Percentiles rank a stretch among this genome's conserved stretches.
phyloP scores from a whole-genome alignment of 2,888 invertebrate genomes.

The Platycnemis pennipes region DNA sequence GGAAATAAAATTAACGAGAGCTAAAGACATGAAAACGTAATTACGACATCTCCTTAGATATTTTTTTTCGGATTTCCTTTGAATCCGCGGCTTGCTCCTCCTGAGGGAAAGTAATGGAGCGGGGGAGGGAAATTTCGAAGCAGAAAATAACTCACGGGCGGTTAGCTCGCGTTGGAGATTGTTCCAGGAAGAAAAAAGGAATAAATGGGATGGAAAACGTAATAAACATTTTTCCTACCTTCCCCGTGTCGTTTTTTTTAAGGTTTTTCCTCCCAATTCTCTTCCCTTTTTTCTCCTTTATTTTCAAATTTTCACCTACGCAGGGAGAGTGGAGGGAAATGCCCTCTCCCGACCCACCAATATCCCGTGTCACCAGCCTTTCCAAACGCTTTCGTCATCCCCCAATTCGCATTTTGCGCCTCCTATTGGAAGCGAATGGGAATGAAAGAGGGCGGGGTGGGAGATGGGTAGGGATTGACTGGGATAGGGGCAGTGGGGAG shows the following conservation, averaged over 20 bases:
- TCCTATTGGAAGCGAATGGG: constrained; percentile 38
- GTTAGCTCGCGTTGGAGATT: neutral
- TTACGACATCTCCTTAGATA: neutral
- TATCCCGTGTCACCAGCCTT: neutral
- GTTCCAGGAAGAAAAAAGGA: neutral
- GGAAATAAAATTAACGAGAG: neutral
- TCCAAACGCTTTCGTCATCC: constrained; percentile 9
- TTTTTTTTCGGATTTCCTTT: neutral
- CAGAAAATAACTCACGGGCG: neutral
- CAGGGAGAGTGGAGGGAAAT: too few relatives aligned
- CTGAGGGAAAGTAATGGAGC: neutral
- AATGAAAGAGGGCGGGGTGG: neutral
- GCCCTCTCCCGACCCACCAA: neutral
- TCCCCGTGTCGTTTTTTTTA: too few relatives aligned
- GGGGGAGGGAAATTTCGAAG: neutral
- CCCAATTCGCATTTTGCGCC: constrained; percentile 23
- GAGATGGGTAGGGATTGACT: neutral
- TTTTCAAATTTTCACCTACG: too few relatives aligned
- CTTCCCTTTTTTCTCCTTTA: neutral
- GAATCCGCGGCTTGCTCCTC: neutral
- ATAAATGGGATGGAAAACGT: neutral
- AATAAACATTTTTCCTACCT: neutral
- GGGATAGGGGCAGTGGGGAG: neutral
- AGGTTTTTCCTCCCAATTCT: neutral
- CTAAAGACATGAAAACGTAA: neutral